Base-by-base conservation (phyloP, 2,888 invertebrate species). In the Prosopocoilus inquinatus region DNA sequence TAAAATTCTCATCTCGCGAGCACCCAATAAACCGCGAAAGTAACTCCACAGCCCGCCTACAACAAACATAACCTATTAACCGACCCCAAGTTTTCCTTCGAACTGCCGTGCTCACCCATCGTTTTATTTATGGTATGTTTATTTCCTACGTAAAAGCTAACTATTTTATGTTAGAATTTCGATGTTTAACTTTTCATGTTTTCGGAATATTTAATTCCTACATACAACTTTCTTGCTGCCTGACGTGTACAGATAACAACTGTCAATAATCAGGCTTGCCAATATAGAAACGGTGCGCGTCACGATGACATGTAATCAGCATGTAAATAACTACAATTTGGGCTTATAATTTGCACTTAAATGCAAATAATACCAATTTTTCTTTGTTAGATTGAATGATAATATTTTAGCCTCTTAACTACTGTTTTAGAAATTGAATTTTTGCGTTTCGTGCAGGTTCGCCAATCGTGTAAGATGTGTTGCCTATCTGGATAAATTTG, bases 1-100 rank as follows among this genome's bases (percentile, higher is more conserved):
- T 67, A 99, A 81, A 78, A 99, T 98, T 72, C 99, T 84, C 91
- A 98, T 96, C 83, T 99, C 98, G 70, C 96, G 89, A 63, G 93
- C 94, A 43, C 98, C 98, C 75, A 99, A 85, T 68, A 99, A 84
- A 69, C 92, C 91, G 71, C 93, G 89, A 81, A 99, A 98, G 80
- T 96, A 97, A 82, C 96, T 96, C 78, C 97, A 85, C 75, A 98
- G 81, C 75, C 95, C 95, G 81, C 97, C 97, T 94, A 79, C 43
- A 83, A 83, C 47, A 44, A 57, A 57, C 52, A 57, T 57, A 57
- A 57, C 56, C 56, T 57, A 46, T 46, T 11, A 32, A 9, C 20
- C 11, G 13, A 28, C 32, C 3, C 32, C 3, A 46, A 28, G 7
- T 2, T 20, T 46, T 46, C 9, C 38, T 9, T 5, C 11, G 32